These are phyloP conservation scores for Typhlomys cinereus DNA, from an alignment of 2,113 vertebrate genomes.

Conservation along the genomic window DNA sequence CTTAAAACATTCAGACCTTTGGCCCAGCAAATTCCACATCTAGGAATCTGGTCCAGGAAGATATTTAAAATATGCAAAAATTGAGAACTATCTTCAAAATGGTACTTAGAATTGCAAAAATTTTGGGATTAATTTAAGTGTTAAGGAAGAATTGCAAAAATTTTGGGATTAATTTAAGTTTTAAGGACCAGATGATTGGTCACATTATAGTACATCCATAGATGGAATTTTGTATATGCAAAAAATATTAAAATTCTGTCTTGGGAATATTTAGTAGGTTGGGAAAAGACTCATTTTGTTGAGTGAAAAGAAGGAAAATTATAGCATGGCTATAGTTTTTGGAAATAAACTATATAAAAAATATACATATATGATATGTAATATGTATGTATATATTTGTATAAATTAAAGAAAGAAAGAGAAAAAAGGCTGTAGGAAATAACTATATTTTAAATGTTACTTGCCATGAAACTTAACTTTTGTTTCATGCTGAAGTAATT, in stretches of 20 bases:
- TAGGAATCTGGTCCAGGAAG: conserved; percentile 15
- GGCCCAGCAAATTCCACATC: conserved; percentile 1
- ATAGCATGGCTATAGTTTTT: background rate
- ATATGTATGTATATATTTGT: background rate
- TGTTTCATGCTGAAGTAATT: too few relatives aligned
- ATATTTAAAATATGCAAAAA: conserved; percentile 25
- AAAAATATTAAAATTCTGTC: conserved; percentile 3
- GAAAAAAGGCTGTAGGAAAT: background rate
- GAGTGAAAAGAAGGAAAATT: background rate
- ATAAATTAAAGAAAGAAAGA: background rate
- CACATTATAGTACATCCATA: background rate
- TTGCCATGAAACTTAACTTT: too few relatives aligned
- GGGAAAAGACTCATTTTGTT: background rate
- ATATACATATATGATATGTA: too few relatives aligned
- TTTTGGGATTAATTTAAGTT: background rate
- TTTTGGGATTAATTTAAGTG: background rate
- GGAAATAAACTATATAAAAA: background rate
- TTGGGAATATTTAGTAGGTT: background rate
- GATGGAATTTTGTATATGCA: background rate
- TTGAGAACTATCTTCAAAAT: background rate
- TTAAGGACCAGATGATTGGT: background rate
- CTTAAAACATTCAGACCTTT: conserved; percentile 11
- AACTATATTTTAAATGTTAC: background rate
- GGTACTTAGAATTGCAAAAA: background rate
- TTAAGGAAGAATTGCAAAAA: conserved; percentile 6